A percentile compares a stretch with the other conserved stretches of the same genome.
These are phyloP conservation scores for Centropus bengalensis DNA, from an alignment of 2,113 vertebrate species.

Conservation along the genomic window DNA sequence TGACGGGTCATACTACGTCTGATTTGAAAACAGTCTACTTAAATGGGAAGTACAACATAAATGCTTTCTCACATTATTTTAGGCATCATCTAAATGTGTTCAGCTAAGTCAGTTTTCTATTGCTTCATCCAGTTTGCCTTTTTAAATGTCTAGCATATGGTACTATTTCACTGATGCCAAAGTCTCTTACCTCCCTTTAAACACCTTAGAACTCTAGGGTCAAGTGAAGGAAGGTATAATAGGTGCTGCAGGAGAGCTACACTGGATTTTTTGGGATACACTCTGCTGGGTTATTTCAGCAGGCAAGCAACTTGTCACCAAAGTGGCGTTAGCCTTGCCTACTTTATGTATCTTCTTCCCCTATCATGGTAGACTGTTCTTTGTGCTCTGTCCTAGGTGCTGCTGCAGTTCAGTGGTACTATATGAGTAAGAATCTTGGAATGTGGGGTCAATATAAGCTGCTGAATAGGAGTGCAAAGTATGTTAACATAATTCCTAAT, in stretches of 20 bases:
- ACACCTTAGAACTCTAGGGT: background rate
- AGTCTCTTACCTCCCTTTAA: background rate
- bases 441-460: background rate
- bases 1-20: background rate
- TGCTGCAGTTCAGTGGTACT: background rate
- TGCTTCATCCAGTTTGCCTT: background rate
- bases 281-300: background rate
- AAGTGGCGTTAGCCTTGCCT: background rate
- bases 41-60: background rate
- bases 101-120: background rate
- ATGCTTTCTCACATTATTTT: background rate
- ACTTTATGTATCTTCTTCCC: background rate
- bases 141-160: background rate
- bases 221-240: background rate
- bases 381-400: background rate
- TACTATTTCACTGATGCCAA: background rate
- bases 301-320: background rate
- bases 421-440: background rate
- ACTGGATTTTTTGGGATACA: background rate
- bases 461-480: background rate
- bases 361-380: rapidly evolving
- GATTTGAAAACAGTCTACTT: background rate
- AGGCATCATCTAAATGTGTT: background rate
- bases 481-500: background rate
- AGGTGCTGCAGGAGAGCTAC: background rate